phyloP scores from a whole-genome alignment of 1,140 invertebrate genomes.

The Leptinotarsa undecemlineata region DNA sequence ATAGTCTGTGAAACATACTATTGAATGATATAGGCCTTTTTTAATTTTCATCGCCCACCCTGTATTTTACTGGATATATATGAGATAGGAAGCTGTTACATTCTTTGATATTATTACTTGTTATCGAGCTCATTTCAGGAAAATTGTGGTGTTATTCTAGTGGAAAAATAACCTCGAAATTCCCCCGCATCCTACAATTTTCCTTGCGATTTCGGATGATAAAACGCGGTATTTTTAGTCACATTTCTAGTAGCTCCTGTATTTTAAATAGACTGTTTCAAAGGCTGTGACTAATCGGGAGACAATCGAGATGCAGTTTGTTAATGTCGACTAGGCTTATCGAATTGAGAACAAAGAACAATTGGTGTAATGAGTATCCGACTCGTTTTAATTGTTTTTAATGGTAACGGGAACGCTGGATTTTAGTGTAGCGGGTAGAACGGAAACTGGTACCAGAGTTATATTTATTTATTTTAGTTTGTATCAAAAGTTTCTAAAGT shows the following conservation, averaged over 20 bases:
- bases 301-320: background rate
- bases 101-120: background rate
- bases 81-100: no score
- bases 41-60: no score
- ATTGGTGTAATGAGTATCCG: background rate
- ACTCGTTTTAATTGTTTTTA: no score
- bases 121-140: background rate
- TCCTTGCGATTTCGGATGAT: background rate
- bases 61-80: no score
- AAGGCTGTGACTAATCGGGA: background rate
- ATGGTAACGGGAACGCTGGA: no score
- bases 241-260: background rate
- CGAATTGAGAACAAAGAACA: background rate
- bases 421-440: no score
- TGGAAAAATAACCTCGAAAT: background rate
- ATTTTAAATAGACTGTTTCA: conserved; percentile 4
- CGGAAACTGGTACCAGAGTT: no score
- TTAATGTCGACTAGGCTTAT: background rate
- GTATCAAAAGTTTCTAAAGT: no score
- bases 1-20: no score
- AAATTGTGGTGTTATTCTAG: background rate
- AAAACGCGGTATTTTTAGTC: background rate
- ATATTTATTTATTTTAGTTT: no score
- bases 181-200: background rate
- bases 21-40: no score